Percentiles rank a stretch among this genome's conserved stretches.
These are phyloP conservation scores for Pogonomyrmex barbatus DNA, from an alignment of 1,140 invertebrate genomes.

Conservation along the genomic window DNA sequence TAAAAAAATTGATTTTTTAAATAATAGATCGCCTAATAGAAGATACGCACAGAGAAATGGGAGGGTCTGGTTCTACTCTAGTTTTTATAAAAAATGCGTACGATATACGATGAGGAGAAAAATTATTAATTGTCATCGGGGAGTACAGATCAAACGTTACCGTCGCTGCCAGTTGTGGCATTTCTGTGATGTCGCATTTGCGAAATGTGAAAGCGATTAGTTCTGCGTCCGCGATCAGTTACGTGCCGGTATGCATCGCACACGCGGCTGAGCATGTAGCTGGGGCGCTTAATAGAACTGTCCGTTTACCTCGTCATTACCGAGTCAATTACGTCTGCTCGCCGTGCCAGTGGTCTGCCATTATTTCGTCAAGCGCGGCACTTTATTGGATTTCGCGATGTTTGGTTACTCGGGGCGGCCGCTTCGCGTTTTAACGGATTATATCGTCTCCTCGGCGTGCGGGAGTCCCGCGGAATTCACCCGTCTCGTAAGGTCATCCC, in stretches of 20 bases:
- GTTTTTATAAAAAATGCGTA: not conserved
- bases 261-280: not conserved
- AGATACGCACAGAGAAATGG: not conserved
- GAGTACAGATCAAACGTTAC: not conserved
- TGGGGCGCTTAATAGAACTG: slow-evolving; percentile 72
- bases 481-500: slow-evolving; percentile 69
- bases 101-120: not conserved
- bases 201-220: slow-evolving; percentile 68
- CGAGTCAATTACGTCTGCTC: slow-evolving; percentile 72
- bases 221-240: slow-evolving; percentile 27
- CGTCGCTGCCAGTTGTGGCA: not conserved
- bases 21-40: not conserved
- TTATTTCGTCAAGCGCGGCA: slow-evolving; percentile 71
- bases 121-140: slow-evolving; percentile 10
- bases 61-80: not conserved
- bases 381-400: slow-evolving; percentile 68
- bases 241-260: slow-evolving; percentile 45
- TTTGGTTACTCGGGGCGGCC: slow-evolving; percentile 58
- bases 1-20: not conserved
- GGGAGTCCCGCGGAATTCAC: slow-evolving; percentile 60
- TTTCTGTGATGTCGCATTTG: slow-evolving; percentile 47
- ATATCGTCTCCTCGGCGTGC: slow-evolving; percentile 65
- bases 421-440: slow-evolving; percentile 67
- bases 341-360: slow-evolving; percentile 61
- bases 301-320: slow-evolving; percentile 74